Percentiles rank a stretch among this genome's conserved stretches.
These are phyloP conservation scores for Metellina segmentata DNA, from an alignment of 2,888 invertebrate genomes.

Conservation along the genomic window DNA sequence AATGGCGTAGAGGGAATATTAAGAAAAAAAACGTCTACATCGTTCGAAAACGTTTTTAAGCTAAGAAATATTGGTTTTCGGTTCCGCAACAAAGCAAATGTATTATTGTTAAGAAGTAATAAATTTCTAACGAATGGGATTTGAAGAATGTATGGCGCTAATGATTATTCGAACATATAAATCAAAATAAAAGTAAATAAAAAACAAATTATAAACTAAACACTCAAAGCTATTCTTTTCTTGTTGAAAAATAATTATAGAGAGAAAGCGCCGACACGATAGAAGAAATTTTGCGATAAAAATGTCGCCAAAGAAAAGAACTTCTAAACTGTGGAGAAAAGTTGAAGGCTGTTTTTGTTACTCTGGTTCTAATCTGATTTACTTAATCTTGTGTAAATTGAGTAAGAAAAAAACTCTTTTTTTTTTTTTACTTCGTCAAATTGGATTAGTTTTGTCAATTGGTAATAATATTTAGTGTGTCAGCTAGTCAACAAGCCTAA, in stretches of 20 bases:
- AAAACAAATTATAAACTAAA: neutral
- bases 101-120: neutral
- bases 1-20: neutral
- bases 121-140: neutral
- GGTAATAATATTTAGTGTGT: too few species aligned
- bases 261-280: neutral
- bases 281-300: neutral
- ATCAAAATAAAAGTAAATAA: neutral
- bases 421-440: neutral
- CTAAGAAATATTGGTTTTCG: neutral
- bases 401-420: neutral
- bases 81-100: neutral
- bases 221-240: too few species aligned
- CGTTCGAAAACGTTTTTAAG: neutral
- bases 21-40: neutral
- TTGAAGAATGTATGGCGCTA: neutral
- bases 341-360: neutral
- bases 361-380: neutral
- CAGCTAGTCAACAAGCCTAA: too few species aligned
- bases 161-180: neutral
- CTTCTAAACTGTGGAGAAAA: neutral
- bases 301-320: neutral
- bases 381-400: neutral
- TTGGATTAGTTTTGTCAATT: neutral
- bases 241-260: too few species aligned